Base-by-base conservation (phyloP, 2,113 vertebrate species). In the Campylorhamphus procurvoides region DNA sequence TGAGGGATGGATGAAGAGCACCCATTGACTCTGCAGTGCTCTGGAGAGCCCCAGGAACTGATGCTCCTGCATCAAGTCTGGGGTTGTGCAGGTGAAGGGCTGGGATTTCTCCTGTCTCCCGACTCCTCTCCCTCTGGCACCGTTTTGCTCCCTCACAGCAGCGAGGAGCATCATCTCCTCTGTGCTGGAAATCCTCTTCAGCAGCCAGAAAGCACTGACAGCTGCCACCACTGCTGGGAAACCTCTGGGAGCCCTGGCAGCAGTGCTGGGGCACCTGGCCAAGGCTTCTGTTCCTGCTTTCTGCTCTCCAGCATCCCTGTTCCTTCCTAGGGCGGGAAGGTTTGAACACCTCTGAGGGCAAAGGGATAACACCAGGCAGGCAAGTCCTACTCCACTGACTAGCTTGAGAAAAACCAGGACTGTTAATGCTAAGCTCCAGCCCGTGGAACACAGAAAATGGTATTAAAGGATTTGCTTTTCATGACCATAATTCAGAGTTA, bases 381-480 rank as follows among this genome's bases (percentile, higher is more conserved):
- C 42, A 66, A 74, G 92, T 53, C 49, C 40, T 66, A 33, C 85
- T 87, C 89, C 95, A 55, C 56, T 68, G 93, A 53, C 50, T 6
- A 91, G 63, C 84, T 77, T 71, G 58, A 52, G 74, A 50, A 88
- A 93, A 84, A 72, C 1, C 85, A 17, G 95, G 58, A 68, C 97
- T 97, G 88, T 96, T 94, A 97, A 93, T 71, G 97, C 96, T 97
- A 96, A 98, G 97, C 98, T 96, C 55, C 94, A 67, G 95, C 84
- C 94, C 10, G 47, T 72, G 93, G 96, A 97, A 97, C 98, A 97
- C 94, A 97, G 97, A 97, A 96, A 96, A 97, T 47, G 89, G 97
- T 95, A 97, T 98, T 98, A 98, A 98, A 97, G 98, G 98, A 98
- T 98, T 98, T 98, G 91, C 97, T 98, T 98, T 98, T 98, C 97